Base-by-base conservation (phyloP, 2,797 vertebrate species). In the Leptatherina wallacei region DNA sequence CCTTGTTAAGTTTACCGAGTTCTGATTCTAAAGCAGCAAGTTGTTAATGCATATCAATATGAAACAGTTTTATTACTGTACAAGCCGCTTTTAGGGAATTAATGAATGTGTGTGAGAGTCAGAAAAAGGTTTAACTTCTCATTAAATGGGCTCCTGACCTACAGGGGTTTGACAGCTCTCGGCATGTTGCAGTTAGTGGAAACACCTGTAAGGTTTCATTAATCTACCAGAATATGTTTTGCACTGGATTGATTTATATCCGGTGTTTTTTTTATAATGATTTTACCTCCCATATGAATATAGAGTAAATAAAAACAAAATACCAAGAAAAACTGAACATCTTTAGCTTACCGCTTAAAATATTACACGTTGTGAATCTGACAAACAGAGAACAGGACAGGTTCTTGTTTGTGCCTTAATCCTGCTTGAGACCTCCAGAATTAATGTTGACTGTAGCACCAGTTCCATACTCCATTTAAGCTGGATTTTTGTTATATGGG, bases 11-110 rank as follows among this genome's bases (percentile, higher is more conserved):
- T 3, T 62, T 11, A 24, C n/a, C 40, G 6, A 35, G 6, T 64
- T 64, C 30, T 24, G 6, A 9, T 38, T 38, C 49, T 27, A 33
- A 54, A 54, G 24, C 38, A 42, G n/a, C 16, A 18, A 12, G 11
- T 32, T 32, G 33, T 27, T 12, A 13, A 40, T 13, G 2, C 16
- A 27, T 3, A 40, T 54, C 2, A 33, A 47, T 11, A 32, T 61
- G 4, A 10, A 60, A 58, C 6, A 42, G 2, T 51, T 13, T 27
- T 24, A 62, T 36, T 52, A 27, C 18, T 7, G 22, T n/a, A 36
- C 35, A 59, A 56, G 18, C 29, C 56, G 18, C 55, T 60, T 70
- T 42, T 32, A 6, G 49, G n/a, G 16, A 38, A 67, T 33, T 32
- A 22, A 61, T 49, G 36, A 16, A 52, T 49, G 6, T 24, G 32